Percentiles rank a stretch among this genome's conserved stretches.
Conservation (phyloP, 2,888 invertebrate genomes). For the Heliconius ismenius region DNA sequence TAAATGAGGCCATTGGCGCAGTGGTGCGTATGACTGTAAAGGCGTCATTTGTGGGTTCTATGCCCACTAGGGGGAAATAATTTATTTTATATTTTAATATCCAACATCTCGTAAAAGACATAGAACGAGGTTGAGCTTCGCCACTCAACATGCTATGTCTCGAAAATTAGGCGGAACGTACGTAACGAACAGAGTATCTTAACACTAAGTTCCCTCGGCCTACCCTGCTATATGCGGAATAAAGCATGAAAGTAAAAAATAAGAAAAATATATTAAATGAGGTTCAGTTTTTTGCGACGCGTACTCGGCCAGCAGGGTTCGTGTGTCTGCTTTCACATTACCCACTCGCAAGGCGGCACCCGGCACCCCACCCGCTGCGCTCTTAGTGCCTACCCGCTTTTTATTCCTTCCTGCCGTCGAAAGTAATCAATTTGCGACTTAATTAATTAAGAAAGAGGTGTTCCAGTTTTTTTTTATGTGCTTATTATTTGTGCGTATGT, state of each 20-base stretch:
- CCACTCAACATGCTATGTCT: neutral
- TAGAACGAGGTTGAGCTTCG: neutral
- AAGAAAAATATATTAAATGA: constrained; percentile 29
- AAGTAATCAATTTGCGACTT: constrained; percentile 82
- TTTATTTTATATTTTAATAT: neutral
- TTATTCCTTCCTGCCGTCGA: constrained; percentile 78
- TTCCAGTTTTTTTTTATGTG: constrained; percentile 50
- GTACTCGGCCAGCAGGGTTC: constrained; percentile 77
- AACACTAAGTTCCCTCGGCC: too few species aligned
- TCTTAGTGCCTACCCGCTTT: constrained; percentile 76
- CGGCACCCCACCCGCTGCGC: constrained; percentile 66
- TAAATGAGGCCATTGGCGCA: constrained; percentile 17
- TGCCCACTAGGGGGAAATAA: too few species aligned
- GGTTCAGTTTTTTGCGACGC: constrained; percentile 56
- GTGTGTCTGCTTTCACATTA: constrained; percentile 82
- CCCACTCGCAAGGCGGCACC: constrained; percentile 77
- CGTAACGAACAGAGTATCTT: too few species aligned
- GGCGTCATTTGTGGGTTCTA: too few species aligned
- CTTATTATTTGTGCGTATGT: constrained; percentile 1
- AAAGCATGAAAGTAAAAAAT: neutral
- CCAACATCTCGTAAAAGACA: neutral
- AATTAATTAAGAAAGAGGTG: constrained; percentile 78
- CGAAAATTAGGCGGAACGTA: neutral
- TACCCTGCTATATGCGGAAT: neutral
- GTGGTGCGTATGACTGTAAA: neutral